A percentile compares a stretch with the other conserved stretches of the same genome.
These are phyloP conservation scores for Syrphus vitripennis DNA, from an alignment of 2,888 invertebrate species.

Conservation along the genomic window DNA sequence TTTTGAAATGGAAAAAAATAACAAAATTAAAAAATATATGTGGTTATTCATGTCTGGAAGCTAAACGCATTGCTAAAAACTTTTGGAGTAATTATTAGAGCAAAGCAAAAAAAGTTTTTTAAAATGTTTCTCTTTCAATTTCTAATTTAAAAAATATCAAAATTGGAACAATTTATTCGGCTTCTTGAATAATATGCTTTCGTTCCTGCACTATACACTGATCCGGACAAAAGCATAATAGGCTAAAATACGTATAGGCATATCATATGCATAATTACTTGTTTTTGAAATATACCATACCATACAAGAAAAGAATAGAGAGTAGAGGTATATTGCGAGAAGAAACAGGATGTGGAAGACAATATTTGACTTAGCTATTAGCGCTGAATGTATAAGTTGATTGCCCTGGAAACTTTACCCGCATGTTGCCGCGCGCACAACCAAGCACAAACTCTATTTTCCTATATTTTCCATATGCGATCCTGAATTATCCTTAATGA, in stretches of 20 bases:
- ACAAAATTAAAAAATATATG: no score
- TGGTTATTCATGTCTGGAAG: no score
- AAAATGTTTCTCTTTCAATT: no score
- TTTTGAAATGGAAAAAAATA: no score
- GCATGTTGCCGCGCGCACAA: background rate
- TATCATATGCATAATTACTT: background rate
- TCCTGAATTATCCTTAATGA: slow-evolving; percentile 62
- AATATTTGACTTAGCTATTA: slow-evolving; percentile 37
- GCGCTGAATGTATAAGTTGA: slow-evolving; percentile 43
- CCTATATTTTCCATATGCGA: background rate
- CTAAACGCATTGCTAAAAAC: no score
- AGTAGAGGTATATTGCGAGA: background rate
- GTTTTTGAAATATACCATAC: background rate
- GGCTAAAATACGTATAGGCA: background rate
- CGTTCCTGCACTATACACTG: no score
- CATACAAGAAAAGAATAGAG: background rate
- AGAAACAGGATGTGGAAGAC: slow-evolving; percentile 6
- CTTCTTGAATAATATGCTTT: no score
- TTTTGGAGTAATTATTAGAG: no score
- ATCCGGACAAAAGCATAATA: slow-evolving; percentile 20
- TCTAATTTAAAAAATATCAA: no score
- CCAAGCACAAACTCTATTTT: slow-evolving; percentile 23
- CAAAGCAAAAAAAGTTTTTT: no score
- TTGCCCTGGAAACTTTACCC: slow-evolving; percentile 52
- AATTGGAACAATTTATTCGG: no score